Conservation (phyloP, 2,888 invertebrate genomes). For the Trissolcus japonicus region DNA sequence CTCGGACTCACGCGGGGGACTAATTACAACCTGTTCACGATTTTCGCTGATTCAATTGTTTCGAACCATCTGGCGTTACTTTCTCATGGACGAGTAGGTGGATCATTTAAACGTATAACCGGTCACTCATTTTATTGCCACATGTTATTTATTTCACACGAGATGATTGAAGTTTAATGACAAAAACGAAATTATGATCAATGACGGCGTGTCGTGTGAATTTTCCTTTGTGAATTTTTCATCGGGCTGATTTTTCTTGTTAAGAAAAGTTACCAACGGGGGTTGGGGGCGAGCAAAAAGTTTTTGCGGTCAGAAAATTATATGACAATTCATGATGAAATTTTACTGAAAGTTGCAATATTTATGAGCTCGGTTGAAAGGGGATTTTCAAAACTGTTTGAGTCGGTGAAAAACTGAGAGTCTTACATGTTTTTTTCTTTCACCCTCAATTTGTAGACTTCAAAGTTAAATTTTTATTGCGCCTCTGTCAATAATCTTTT, state of each 20-base stretch:
- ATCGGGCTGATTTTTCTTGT: neutral
- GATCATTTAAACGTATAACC: conserved; percentile 64
- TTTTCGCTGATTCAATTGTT: conserved; percentile 66
- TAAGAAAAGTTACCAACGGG: neutral
- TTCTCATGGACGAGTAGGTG: conserved; percentile 71
- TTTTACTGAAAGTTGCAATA: neutral
- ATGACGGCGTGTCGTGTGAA: conserved; percentile 36
- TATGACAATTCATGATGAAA: no score
- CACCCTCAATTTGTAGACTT: neutral
- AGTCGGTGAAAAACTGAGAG: neutral
- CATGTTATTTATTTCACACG: conserved; percentile 73
- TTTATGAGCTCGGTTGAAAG: no score
- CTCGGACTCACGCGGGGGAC: neutral
- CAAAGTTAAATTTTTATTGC: conserved; percentile 3
- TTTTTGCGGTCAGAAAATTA: no score
- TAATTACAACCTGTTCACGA: conserved; percentile 68
- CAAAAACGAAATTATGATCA: conserved; percentile 24
- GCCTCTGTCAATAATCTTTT: conserved; percentile 1
- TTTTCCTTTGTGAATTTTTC: neutral
- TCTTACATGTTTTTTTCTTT: neutral
- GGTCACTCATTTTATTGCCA: conserved; percentile 66
- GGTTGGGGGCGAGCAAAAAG: neutral
- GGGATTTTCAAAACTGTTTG: neutral
- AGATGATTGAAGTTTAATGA: conserved; percentile 59
- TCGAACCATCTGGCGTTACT: conserved; percentile 69